These are phyloP conservation scores for Therioaphis trifolii DNA, from an alignment of 2,888 invertebrate species.

Conservation along the genomic window DNA sequence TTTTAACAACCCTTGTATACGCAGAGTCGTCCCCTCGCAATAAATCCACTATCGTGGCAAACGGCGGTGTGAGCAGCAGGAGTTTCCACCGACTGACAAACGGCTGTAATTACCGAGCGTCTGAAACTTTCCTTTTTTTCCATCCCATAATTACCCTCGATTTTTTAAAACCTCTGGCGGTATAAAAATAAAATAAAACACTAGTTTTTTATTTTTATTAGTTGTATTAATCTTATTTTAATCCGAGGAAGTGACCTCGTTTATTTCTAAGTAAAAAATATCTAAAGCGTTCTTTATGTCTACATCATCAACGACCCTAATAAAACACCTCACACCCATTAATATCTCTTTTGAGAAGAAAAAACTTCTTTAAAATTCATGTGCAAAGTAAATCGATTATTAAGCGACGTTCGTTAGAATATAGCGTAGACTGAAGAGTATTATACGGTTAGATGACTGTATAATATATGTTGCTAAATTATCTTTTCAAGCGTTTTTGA, in stretches of 20 bases:
- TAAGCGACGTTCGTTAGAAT: too few relatives aligned
- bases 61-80: slow-evolving; percentile 24
- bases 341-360: slow-evolving; percentile 7
- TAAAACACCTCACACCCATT: slow-evolving; percentile 39
- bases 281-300: slow-evolving; percentile 21
- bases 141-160: slow-evolving; percentile 50
- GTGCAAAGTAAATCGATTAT: not conserved
- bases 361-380: slow-evolving; percentile 1
- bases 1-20: slow-evolving; percentile 21
- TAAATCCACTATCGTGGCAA: slow-evolving; percentile 36
- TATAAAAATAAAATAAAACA: slow-evolving; percentile 48
- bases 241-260: slow-evolving; percentile 57
- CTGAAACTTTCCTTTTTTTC: slow-evolving; percentile 51
- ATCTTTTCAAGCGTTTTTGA: too few relatives aligned
- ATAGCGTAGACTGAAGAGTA: too few relatives aligned
- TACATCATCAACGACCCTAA: slow-evolving; percentile 37
- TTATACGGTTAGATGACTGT: too few relatives aligned
- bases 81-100: slow-evolving; percentile 45
- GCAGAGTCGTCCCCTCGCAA: slow-evolving; percentile 4
- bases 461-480: too few relatives aligned
- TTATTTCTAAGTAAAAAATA: slow-evolving; percentile 47
- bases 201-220: slow-evolving; percentile 50
- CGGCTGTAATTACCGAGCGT: slow-evolving; percentile 57
- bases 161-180: slow-evolving; percentile 46
- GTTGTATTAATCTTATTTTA: slow-evolving; percentile 58